Evolutionary conservation across 2,113 vertebrate genomes (phyloP), one percentile per base, ranked within the genome.

Genomic region (Tylochromis polylepis): DNA sequence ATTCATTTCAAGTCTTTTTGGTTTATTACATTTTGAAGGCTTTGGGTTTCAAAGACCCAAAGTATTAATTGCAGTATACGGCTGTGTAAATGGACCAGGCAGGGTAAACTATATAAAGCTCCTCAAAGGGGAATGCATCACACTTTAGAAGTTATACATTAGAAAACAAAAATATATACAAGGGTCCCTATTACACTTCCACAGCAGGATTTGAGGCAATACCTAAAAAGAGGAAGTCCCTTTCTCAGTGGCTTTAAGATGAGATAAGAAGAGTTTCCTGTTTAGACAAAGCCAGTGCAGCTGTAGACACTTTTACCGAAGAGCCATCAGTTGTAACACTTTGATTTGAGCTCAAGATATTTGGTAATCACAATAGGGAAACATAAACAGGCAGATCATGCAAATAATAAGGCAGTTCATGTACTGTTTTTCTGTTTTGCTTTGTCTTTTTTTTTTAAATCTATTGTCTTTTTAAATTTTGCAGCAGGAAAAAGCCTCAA

Each of bases 331-430:
- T n/a, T 81, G 72, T 34, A 49, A 62, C 11, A 46, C 27, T 72
- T 31, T 51, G 67, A 16, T 27, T 22, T 38, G 6, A 49, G 18
- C 29, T 77, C 20, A 34, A 55, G 18, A 41, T 55, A 27, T 70
- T 2, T 31, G 11, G 27, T 20, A 72, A 75, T 89, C 5, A 75
- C 24, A 85, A 14, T 41, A 34, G 9, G 46, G 65, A 82, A 81
- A 75, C 67, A 82, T 78, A 87, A 88, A 89, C 88, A 95, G 96
- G 95, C 96, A 96, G 95, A 93, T 81, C 79, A 59, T 91, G 95
- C 95, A 93, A 90, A 85, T 67, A 70, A 88, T 27, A 90, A 94
- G 91, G 92, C 91, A 92, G 88, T 91, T 89, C 20, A 75, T 84
- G 70, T 65, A 38, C 20, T 20, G 55, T 65, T 41, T 59, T 58